Evolutionary conservation across 2,113 vertebrate genomes (phyloP), one percentile per base, ranked within the genome.

Genomic region (Pluvialis apricaria): DNA sequence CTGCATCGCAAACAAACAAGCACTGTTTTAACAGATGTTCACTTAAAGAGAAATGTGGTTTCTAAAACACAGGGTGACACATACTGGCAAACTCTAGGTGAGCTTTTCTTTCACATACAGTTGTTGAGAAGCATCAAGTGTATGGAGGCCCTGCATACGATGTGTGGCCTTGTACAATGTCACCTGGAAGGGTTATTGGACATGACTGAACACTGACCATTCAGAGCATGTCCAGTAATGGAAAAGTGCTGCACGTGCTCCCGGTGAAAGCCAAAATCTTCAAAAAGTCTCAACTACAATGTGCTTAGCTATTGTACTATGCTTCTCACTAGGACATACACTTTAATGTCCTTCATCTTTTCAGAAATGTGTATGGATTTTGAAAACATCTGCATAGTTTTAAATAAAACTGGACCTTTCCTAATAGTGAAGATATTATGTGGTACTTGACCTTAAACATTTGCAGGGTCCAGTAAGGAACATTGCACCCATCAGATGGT

Each of bases 151-250:
- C 42, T 86, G 58, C 31, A 8, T 52, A 20, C 15, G 17, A 78
- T 44, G 2, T 49, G 15, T 55, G 31, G 14, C 70, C 54, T 51
- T 76, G 13, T 29, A 26, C 0, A 1, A 26, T 57, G 55, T 58
- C 71, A 76, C 15, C 25, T 62, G 26, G 12, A 52, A 54, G 32
- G n/a, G 28, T 3, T 72, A 49, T 11, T 72, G 26, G 29, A 21
- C 6, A 12, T 0, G 0, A 49, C 58, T 57, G 45, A 88, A 32
- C 40, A 32, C 8, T 14, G 62, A 45, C 29, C 7, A 42, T 76
- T 85, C 29, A 31, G 18, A 82, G 4, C 15, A n/a, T 2, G 4
- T 19, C 31, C 40, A 0, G 0, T 55, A 68, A 21, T 38, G 19
- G 47, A 54, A 89, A 84, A 94, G 49, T 28, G 54, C 54, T 65